Conservation (phyloP, 2,113 vertebrate species). For the Lontra canadensis region DNA sequence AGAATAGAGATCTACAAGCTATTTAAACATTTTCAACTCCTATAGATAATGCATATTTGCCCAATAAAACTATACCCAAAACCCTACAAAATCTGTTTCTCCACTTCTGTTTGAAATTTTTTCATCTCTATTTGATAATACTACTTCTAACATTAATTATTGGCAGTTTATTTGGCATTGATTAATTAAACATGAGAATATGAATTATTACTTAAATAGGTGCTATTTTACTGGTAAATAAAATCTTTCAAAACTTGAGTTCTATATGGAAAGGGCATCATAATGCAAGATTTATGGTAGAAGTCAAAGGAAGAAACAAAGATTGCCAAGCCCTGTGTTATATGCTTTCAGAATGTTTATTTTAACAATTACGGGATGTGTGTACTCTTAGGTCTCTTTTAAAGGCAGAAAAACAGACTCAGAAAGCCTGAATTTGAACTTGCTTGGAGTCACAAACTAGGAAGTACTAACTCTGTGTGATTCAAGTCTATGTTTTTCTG, state of each 20-base stretch:
- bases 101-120: conserved; percentile 22
- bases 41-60: neutral
- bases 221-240: neutral
- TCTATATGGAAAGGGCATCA: neutral
- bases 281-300: neutral
- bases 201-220: neutral
- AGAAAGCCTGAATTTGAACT: conserved; percentile 22
- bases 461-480: neutral
- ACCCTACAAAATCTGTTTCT: neutral
- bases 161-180: conserved; percentile 2
- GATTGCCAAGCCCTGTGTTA: neutral
- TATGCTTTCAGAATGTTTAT: conserved; percentile 4
- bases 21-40: neutral
- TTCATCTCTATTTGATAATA: conserved; percentile 28
- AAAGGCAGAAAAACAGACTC: neutral
- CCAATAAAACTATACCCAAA: neutral
- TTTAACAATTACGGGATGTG: neutral
- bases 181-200: neutral
- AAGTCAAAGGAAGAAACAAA: neutral
- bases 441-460: neutral
- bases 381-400: conserved; percentile 11
- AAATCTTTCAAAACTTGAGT: conserved; percentile 32
- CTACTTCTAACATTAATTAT: neutral
- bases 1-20: neutral
- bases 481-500: neutral